Evolutionary conservation across 2,113 vertebrate genomes (phyloP).

Genomic region (Pelobates fuscus): DNA sequence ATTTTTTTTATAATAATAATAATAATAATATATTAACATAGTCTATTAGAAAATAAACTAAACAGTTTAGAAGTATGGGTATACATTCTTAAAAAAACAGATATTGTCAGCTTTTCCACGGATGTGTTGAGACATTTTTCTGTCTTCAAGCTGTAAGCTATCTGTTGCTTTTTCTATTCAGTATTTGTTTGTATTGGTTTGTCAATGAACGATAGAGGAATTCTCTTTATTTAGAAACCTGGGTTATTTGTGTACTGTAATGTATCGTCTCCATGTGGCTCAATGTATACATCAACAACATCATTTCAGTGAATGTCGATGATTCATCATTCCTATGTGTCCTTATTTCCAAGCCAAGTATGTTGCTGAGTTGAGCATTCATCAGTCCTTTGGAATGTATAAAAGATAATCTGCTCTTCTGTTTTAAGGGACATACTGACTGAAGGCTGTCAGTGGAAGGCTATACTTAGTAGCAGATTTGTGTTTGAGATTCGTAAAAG

Average conservation of each 20-base stretch:
- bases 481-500: no score
- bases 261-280: neutral
- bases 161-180: no score
- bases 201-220: neutral
- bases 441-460: neutral
- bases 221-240: neutral
- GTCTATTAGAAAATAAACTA: no score
- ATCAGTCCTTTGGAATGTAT: neutral
- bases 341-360: neutral
- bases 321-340: neutral
- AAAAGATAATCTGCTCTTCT: neutral
- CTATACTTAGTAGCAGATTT: no score
- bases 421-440: neutral
- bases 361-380: neutral
- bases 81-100: no score
- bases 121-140: no score
- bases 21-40: no score
- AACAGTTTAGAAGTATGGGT: no score
- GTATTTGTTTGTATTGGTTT: neutral
- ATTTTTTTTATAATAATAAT: no score
- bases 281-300: neutral
- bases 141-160: no score
- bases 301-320: neutral
- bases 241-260: neutral
- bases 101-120: no score